phyloP scores from a whole-genome alignment of 1,140 invertebrate species.

The Whitmania pigra region DNA sequence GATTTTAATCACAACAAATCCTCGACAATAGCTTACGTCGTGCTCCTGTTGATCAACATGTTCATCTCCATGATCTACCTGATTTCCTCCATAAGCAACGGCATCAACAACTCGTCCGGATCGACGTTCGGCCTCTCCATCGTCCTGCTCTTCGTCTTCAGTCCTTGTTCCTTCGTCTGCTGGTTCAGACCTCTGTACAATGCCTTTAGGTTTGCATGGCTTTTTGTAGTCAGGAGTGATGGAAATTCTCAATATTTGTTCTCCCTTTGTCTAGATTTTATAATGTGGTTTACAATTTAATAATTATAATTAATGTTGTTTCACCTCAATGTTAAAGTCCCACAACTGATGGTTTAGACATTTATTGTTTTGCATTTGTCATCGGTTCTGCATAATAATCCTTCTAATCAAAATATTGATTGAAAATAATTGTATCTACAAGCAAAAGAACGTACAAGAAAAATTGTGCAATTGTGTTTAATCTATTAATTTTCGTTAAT shows the following conservation, averaged over 20 bases:
- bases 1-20: background rate
- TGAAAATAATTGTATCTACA: too few relatives aligned
- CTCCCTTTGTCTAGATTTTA: too few relatives aligned
- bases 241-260: too few relatives aligned
- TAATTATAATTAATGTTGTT: background rate
- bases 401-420: too few relatives aligned
- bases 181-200: slow-evolving; percentile 82
- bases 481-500: background rate
- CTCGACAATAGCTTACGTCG: background rate
- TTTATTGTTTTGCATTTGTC: too few relatives aligned
- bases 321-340: too few relatives aligned
- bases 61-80: slow-evolving; percentile 10
- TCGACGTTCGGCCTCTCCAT: slow-evolving; percentile 75
- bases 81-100: background rate
- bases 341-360: too few relatives aligned
- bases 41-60: slow-evolving; percentile 16
- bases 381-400: too few relatives aligned
- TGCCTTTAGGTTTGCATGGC: slow-evolving; percentile 58
- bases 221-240: background rate
- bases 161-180: slow-evolving; percentile 90
- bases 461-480: background rate
- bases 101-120: slow-evolving; percentile 36
- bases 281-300: too few relatives aligned
- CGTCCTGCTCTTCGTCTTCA: slow-evolving; percentile 77
- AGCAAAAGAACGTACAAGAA: too few relatives aligned